Base-by-base conservation (phyloP, 2,113 vertebrate species). In the Lycocorax pyrrhopterus region DNA sequence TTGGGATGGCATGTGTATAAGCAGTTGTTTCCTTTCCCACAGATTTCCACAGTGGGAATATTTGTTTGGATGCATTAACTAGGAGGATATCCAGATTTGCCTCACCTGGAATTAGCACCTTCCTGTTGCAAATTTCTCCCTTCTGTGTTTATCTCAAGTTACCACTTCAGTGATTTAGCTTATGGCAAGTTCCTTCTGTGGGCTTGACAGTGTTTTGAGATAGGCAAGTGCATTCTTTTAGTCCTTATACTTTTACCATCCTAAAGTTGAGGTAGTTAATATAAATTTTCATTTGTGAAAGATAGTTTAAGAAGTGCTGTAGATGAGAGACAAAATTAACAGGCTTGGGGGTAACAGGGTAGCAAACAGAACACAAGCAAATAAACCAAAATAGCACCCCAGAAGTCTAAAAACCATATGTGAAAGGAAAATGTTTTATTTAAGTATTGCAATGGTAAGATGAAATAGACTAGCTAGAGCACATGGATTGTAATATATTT, bases 101-200 rank as follows among this genome's bases (percentile, higher is more conserved):
- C 20, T n/a, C 0, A 0, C 19, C n/a, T 62, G 56, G 19, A 78
- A 71, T 53, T 53, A 30, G 8, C 4, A 13, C 10, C 23, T 69
- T 78, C 27, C 47, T 39, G 8, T 78, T 1, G 0, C n/a, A 47
- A 25, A 20, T n/a, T 71, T 62, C 25, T 55, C 41, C 12, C 12
- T 41, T 71, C 37, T 55, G 10, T 47, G n/a, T 9, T 62, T 63
- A 52, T 8, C 4, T 44, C 27, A 68, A 37, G 17, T 68, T 52
- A 29, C 4, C 16, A 21, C 10, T 71, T 39, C n/a, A n/a, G 19
- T n/a, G 15, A 46, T 60, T 53, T 29, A 78, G 2, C 4, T 46
- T 39, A 62, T 16, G 19, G 10, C 0, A 0, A 53, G 10, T 17
- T 71, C 13, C 6, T 55, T 71, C 16, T 62, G 23, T 71, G 13